Conservation (phyloP, 2,888 invertebrate species). For the Imbricaverruca yamaguchii region DNA sequence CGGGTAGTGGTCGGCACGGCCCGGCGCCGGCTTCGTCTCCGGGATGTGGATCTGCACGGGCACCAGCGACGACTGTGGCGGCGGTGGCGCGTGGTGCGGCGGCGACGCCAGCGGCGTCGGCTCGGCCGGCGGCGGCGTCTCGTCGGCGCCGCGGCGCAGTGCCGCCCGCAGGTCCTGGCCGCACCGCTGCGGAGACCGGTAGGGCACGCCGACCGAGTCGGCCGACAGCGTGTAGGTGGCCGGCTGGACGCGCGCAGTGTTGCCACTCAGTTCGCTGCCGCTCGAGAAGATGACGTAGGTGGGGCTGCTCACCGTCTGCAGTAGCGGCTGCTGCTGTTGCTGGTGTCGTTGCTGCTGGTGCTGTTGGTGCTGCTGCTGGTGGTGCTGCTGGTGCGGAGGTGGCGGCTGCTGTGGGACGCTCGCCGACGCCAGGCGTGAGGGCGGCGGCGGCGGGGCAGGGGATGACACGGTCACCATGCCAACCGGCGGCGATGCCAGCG, state of each 20-base stretch:
- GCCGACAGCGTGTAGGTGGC: background rate
- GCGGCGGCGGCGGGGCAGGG: conserved; percentile 28
- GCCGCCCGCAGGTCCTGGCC: background rate
- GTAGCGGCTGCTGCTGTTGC: conserved; percentile 13
- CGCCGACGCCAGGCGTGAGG: conserved; percentile 29
- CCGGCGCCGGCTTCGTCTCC: background rate
- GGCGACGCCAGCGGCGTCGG: background rate
- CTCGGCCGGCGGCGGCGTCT: background rate
- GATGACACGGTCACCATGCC: conserved; percentile 22
- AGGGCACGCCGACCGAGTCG: background rate
- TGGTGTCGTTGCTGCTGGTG: conserved; percentile 26
- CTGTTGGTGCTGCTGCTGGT: conserved; percentile 29
- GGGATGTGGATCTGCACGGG: conserved; percentile 17
- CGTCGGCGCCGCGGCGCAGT: background rate
- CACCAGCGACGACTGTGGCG: background rate
- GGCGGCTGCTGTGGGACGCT: conserved; percentile 21
- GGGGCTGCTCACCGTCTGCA: conserved; percentile 21
- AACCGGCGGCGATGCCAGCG: conserved; percentile 23
- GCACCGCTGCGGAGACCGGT: background rate
- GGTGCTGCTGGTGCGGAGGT: conserved; percentile 17
- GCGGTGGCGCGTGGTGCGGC: background rate
- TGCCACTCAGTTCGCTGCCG: background rate
- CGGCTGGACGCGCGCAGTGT: background rate
- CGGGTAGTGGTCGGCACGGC: background rate
- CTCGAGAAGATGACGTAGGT: background rate